Evolutionary conservation across 2,113 vertebrate genomes (phyloP).

Genomic region (Coptodon rendalli): DNA sequence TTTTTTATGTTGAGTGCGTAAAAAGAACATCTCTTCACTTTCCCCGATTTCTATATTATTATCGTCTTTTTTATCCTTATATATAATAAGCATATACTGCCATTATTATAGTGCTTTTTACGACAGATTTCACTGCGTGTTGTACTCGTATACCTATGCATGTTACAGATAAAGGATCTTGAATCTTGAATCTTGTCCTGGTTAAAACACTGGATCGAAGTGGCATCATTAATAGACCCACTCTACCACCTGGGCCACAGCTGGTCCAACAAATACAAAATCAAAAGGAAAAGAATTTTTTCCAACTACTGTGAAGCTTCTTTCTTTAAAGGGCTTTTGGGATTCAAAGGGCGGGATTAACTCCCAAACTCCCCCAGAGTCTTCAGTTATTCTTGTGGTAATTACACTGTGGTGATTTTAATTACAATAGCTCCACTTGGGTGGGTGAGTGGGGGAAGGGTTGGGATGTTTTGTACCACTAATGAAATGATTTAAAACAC

Average conservation of each 20-base stretch:
- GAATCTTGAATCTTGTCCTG: not conserved
- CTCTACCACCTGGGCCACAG: not conserved
- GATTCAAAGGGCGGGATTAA: rapidly evolving
- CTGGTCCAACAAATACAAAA: not conserved
- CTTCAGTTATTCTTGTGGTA: not conserved
- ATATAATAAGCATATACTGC: not conserved
- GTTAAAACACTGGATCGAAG: not conserved
- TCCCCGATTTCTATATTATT: not conserved
- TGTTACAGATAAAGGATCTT: not conserved
- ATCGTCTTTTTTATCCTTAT: not conserved
- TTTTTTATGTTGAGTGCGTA: not conserved
- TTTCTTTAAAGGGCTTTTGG: not conserved
- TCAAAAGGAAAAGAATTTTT: not conserved
- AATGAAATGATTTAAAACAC: not conserved
- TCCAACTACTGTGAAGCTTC: not conserved
- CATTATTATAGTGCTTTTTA: not conserved
- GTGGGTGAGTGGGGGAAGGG: not conserved
- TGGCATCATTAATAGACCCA: not conserved
- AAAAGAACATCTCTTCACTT: rapidly evolving
- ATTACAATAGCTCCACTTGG: not conserved
- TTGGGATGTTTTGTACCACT: not conserved
- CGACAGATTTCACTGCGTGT: not conserved
- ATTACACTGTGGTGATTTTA: not conserved
- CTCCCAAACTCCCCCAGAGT: not conserved
- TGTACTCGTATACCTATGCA: not conserved